phyloP scores from a whole-genome alignment of 2,797 vertebrate genomes.

The Xiphophorus birchmanni region DNA sequence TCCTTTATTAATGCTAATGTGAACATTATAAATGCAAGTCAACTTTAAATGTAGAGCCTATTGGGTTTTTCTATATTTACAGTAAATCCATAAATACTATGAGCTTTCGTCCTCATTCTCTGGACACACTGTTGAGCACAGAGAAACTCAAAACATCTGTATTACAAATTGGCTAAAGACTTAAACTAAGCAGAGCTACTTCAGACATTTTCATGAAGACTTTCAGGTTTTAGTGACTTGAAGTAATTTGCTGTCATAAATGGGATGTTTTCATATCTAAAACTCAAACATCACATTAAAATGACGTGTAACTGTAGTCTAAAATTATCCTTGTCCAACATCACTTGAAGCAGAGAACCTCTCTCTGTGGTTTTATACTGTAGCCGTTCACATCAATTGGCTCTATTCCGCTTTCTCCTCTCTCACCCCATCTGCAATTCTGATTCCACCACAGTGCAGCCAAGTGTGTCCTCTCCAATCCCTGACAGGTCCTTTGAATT shows the following conservation, averaged over 20 bases:
- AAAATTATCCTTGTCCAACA: slow-evolving; percentile 49
- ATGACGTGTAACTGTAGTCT: slow-evolving; percentile 39
- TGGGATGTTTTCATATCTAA: slow-evolving; percentile 30
- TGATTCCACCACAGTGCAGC: slow-evolving; percentile 72
- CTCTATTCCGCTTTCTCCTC: slow-evolving; percentile 41
- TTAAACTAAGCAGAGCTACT: slow-evolving; percentile 11
- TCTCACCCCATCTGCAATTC: slow-evolving; percentile 78
- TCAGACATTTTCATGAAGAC: slow-evolving; percentile 21
- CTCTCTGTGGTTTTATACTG: slow-evolving; percentile 44
- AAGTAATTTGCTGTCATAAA: slow-evolving; percentile 36
- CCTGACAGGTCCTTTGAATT: slow-evolving; percentile 77
- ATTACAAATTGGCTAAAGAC: slow-evolving; percentile 21
- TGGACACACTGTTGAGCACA: not conserved
- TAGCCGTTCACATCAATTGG: slow-evolving; percentile 46
- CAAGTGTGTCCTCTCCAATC: slow-evolving; percentile 72
- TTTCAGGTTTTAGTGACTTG: slow-evolving; percentile 25
- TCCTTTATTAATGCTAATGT: not conserved
- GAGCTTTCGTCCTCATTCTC: slow-evolving; percentile 13
- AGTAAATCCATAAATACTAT: slow-evolving; percentile 35
- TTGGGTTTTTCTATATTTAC: not conserved
- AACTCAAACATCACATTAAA: slow-evolving; percentile 39
- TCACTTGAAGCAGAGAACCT: slow-evolving; percentile 30
- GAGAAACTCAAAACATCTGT: slow-evolving; percentile 23
- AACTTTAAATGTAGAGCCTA: slow-evolving; percentile 23
- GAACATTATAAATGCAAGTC: slow-evolving; percentile 25